These are phyloP conservation scores for Datnioides undecimradiatus DNA, from an alignment of 2,113 vertebrate species.

Conservation along the genomic window DNA sequence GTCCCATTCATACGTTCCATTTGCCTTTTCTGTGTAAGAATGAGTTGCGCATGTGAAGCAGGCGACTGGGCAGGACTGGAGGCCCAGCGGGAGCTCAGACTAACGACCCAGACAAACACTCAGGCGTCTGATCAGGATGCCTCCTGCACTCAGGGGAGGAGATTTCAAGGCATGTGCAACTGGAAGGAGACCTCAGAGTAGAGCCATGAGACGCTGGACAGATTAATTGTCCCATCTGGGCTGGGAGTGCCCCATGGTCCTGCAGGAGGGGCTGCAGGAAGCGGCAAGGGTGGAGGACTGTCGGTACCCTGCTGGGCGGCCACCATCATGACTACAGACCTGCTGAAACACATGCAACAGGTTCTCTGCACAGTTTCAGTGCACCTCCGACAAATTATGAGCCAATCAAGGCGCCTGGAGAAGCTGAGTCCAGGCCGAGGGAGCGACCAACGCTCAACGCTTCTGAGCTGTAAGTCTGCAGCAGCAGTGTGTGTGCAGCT, in stretches of 20 bases:
- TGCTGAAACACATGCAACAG: not conserved
- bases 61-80: not conserved
- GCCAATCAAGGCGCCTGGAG: not conserved
- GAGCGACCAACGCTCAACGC: no score
- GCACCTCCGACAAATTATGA: not conserved
- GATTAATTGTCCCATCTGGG: conserved; percentile 6
- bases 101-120: not conserved
- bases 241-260: not conserved
- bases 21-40: no score
- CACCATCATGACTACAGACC: not conserved
- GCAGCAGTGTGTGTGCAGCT: no score
- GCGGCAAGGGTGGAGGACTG: not conserved
- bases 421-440: no score
- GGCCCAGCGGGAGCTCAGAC: no score
- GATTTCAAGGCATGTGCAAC: not conserved
- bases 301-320: not conserved
- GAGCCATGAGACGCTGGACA: not conserved
- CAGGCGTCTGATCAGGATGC: not conserved
- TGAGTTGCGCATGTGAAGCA: no score
- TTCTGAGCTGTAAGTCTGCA: no score
- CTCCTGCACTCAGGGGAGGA: not conserved
- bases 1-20: no score
- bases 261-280: rapidly evolving
- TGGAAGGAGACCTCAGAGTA: not conserved
- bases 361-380: not conserved